A percentile compares a stretch with the other conserved stretches of the same genome.
phyloP scores from a whole-genome alignment of 2,113 vertebrate genomes.

The Vimba vimba region DNA sequence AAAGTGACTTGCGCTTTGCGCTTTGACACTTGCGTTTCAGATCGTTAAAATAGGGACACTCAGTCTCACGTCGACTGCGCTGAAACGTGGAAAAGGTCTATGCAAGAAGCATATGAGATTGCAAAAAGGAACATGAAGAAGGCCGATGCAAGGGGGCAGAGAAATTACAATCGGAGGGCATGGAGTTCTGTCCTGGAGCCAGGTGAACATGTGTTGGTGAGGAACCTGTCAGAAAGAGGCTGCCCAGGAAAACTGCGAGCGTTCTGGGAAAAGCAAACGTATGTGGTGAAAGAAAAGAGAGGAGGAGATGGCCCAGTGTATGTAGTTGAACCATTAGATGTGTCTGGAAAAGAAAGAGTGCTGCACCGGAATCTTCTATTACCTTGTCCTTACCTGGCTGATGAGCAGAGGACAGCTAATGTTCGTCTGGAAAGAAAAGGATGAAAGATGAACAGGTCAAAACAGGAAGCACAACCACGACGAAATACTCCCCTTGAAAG shows the following conservation, averaged over 20 bases:
- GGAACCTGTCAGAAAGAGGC: background rate
- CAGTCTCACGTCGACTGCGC: too few species aligned
- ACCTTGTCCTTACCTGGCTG: background rate
- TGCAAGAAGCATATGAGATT: too few species aligned
- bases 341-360: background rate
- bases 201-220: background rate
- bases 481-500: too few species aligned
- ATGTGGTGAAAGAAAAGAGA: background rate
- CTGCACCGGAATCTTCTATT: background rate
- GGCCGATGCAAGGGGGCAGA: too few species aligned
- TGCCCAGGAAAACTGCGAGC: background rate
- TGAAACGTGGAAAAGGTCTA: too few species aligned
- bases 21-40: too few species aligned
- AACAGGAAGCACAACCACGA: too few species aligned
- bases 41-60: too few species aligned
- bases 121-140: too few species aligned
- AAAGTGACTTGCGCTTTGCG: too few species aligned
- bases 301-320: background rate
- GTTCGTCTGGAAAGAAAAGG: background rate
- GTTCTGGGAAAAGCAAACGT: background rate
- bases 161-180: background rate
- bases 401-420: background rate
- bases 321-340: background rate
- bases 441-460: too few species aligned
- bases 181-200: background rate